Conservation (phyloP, 2,113 vertebrate species). For the Urocolius indicus region DNA sequence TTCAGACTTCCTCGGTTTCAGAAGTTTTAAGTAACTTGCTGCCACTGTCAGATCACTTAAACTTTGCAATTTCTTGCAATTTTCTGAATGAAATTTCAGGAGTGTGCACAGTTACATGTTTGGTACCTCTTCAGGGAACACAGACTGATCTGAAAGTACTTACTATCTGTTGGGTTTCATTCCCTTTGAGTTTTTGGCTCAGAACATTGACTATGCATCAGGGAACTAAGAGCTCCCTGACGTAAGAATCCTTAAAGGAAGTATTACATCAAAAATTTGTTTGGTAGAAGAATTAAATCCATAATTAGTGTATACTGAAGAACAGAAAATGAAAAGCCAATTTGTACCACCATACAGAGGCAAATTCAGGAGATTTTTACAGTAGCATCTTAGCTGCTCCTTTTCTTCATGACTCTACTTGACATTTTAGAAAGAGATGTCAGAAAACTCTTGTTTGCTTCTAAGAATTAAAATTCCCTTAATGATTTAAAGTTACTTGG, state of each 20-base stretch:
- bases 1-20: background rate
- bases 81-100: background rate
- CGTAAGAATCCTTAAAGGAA: no score
- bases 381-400: background rate
- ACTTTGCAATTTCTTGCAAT: background rate
- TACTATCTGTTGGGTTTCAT: background rate
- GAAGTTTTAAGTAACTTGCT: background rate
- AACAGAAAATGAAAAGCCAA: background rate
- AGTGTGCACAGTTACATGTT: fast-evolving
- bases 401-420: background rate
- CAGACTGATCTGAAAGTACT: background rate
- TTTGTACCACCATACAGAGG: background rate
- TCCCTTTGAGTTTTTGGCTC: background rate
- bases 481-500: background rate
- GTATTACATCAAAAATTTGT: fast-evolving
- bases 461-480: background rate
- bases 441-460: background rate
- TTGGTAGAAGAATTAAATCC: background rate
- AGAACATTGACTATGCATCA: fast-evolving
- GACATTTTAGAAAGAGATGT: background rate
- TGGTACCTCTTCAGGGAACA: background rate
- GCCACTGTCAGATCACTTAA: background rate
- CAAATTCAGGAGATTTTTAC: background rate
- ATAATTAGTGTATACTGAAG: background rate
- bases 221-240: background rate